phyloP scores from a whole-genome alignment of 1,140 invertebrate genomes.

The Oscheius sp. region DNA sequence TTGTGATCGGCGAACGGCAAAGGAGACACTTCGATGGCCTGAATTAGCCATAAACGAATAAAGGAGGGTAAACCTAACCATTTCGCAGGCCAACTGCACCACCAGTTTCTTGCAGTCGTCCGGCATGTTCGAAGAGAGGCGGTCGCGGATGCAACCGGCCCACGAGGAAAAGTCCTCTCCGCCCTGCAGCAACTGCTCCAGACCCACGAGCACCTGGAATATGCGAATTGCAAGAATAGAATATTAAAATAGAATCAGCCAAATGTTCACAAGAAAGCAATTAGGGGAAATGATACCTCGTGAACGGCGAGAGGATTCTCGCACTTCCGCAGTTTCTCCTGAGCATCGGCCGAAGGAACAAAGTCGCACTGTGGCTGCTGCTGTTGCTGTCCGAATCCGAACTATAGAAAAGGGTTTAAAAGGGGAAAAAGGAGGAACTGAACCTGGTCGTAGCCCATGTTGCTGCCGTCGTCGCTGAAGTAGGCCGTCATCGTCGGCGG shows the following conservation, averaged over 20 bases:
- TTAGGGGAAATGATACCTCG: no score
- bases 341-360: neutral
- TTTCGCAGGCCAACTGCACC: neutral
- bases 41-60: neutral
- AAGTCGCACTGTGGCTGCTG: no score
- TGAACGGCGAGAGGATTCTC: neutral
- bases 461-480: no score
- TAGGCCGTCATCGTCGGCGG: no score
- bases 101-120: neutral
- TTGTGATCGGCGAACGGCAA: neutral
- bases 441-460: no score
- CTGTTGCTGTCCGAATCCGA: neutral
- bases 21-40: neutral
- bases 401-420: no score
- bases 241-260: no score
- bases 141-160: neutral
- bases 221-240: no score
- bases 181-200: conserved; percentile 2
- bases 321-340: neutral
- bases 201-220: conserved; percentile 6
- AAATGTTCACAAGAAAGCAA: no score
- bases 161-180: conserved; percentile 5
- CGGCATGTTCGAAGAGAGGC: neutral
- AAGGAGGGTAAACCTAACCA: neutral
- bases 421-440: no score